Evolutionary conservation across 2,797 vertebrate genomes (phyloP).

Genomic region (Characodon lateralis): DNA sequence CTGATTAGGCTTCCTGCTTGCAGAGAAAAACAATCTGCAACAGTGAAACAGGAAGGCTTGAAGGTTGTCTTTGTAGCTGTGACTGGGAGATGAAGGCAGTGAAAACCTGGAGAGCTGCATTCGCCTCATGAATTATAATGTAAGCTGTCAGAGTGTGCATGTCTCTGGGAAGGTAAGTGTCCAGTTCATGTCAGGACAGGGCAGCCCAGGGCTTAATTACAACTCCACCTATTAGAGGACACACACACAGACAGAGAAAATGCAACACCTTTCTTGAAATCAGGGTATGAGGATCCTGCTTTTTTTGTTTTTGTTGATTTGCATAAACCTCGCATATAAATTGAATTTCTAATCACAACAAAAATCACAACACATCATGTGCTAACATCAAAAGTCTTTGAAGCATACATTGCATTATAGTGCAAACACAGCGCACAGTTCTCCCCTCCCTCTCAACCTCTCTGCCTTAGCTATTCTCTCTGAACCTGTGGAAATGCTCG

Average conservation of each 20-base stretch:
- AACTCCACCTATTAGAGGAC: conserved; percentile 13
- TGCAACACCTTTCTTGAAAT: conserved; percentile 8
- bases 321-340: conserved; percentile 6
- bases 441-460: neutral
- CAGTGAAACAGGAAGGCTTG: conserved; percentile 32
- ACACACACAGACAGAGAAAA: conserved; percentile 1
- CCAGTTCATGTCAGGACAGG: conserved; percentile 61
- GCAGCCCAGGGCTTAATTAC: conserved; percentile 45
- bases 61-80: conserved; percentile 29
- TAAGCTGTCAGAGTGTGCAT: conserved; percentile 57
- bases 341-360: neutral
- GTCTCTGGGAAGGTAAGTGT: conserved; percentile 56
- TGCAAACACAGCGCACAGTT: neutral
- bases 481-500: conserved; percentile 11
- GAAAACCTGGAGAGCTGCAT: conserved; percentile 40
- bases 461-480: conserved; percentile 17
- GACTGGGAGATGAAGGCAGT: conserved; percentile 37
- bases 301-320: conserved; percentile 12
- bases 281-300: conserved; percentile 14
- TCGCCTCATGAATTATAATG: conserved; percentile 72
- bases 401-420: neutral
- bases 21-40: conserved; percentile 38
- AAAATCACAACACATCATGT: conserved; percentile 1
- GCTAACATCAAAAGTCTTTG: conserved; percentile 4
- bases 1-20: conserved; percentile 24